A percentile compares a stretch with the other conserved stretches of the same genome.
These are phyloP conservation scores for Saguinus midas DNA, from an alignment of 2,113 vertebrate species.

Conservation along the genomic window DNA sequence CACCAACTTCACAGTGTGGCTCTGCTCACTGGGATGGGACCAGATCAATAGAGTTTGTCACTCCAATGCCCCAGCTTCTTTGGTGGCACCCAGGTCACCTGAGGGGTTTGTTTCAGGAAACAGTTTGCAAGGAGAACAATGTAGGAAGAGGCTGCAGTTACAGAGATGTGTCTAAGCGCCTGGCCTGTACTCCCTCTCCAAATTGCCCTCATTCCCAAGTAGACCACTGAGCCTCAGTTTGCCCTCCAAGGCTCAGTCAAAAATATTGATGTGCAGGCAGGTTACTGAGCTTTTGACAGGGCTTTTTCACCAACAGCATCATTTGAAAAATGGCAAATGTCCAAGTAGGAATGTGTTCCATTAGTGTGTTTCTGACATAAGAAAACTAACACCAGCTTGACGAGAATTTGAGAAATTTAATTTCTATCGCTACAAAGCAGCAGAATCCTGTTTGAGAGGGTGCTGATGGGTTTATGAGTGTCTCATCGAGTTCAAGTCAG, in stretches of 20 bases:
- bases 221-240: not conserved
- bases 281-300: constrained; percentile 21
- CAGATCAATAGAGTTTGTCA: not conserved
- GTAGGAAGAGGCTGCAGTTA: not conserved
- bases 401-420: constrained; percentile 49
- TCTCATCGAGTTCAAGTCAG: constrained; percentile 52
- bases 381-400: constrained; percentile 51
- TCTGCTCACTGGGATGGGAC: not conserved
- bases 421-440: constrained; percentile 41
- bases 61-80: too few relatives aligned
- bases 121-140: not conserved
- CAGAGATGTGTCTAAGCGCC: not conserved
- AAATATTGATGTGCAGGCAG: not conserved
- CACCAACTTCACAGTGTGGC: not conserved
- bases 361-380: constrained; percentile 55
- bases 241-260: not conserved
- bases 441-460: constrained; percentile 37
- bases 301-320: constrained; percentile 8
- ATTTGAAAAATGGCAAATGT: constrained; percentile 23
- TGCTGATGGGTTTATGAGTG: constrained; percentile 60
- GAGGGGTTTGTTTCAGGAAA: not conserved
- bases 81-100: not conserved
- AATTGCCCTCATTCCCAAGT: not conserved
- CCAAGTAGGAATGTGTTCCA: constrained; percentile 67
- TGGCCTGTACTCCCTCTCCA: not conserved